Evolutionary conservation across 1,140 invertebrate species (phyloP).

Genomic region (Portunus trituberculatus): DNA sequence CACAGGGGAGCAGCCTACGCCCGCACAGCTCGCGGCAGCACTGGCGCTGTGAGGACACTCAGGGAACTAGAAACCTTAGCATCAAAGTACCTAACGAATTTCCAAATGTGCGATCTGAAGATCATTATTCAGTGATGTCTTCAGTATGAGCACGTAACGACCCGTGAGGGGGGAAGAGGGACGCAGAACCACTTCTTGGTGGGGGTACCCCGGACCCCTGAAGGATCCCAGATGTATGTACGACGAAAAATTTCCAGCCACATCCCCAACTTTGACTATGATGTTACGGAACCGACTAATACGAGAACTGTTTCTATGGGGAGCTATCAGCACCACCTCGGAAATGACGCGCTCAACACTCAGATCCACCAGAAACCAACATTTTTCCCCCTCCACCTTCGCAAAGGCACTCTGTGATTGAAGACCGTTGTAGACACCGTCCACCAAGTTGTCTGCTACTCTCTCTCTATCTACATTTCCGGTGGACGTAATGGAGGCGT

Average conservation of each 20-base stretch:
- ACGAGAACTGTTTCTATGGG: not conserved
- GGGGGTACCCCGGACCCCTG: not conserved
- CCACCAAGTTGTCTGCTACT: not conserved
- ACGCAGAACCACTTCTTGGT: not conserved
- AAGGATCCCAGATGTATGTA: conserved; percentile 25
- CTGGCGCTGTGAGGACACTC: too few relatives aligned
- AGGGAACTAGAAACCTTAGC: too few relatives aligned
- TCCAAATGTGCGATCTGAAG: conserved; percentile 3
- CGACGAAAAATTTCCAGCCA: not conserved
- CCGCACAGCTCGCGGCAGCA: too few relatives aligned
- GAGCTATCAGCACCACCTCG: not conserved
- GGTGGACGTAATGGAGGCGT: not conserved
- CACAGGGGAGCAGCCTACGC: too few relatives aligned
- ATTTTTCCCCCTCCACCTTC: too few relatives aligned
- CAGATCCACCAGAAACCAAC: conserved; percentile 27
- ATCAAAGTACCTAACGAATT: not conserved
- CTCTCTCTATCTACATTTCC: not conserved
- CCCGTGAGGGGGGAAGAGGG: conserved; percentile 6
- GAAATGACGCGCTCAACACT: not conserved
- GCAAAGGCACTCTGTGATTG: not conserved
- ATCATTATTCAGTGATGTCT: not conserved
- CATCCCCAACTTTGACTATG: not conserved
- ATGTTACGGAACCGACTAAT: not conserved
- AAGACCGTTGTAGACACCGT: not conserved
- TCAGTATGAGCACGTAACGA: conserved; percentile 22